Evolutionary conservation across 2,113 vertebrate species (phyloP), one percentile per base, ranked within the genome.

Genomic region (Urocolius indicus): DNA sequence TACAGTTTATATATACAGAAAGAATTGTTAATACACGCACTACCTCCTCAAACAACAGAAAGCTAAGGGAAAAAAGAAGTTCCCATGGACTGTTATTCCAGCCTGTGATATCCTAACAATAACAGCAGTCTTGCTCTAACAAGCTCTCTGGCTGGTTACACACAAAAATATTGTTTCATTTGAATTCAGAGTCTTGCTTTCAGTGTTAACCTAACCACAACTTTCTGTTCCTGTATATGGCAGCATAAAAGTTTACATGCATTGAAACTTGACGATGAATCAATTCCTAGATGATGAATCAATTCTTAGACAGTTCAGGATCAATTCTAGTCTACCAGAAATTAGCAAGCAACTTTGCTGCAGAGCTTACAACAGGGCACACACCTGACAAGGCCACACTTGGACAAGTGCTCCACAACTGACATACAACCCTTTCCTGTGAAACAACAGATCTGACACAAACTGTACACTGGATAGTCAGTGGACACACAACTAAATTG

Each of bases 1-100:
- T 54, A 67, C 16, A 72, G 79, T 29, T 78, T 77, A 59, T 78
- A 95, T 74, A 93, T 19, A 41, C 38, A 95, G 84, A 85, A 87
- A 76, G 38, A 77, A 67, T 49, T 92, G 72, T 2, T 45, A 93
- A 90, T 93, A 80, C 63, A 89, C 71, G 16, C 38, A 68, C 45
- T 62, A 80, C 18, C 5, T 32, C n/a, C 65, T 80, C 71, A 81
- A 16, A 82, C 72, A 93, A 84, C 63, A 84, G 63, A 93, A 83
- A 83, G 48, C 30, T 48, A 81, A 67, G 63, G 7, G 19, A 61
- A 82, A 91, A 41, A 46, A 55, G 49, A 46, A 71, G 46, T 18
- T n/a, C 32, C n/a, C 72, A 80, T 2, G 9, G n/a, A 79, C 63
- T 81, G 49, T 34, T 87, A 88, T 8, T 58, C 15, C 18, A 27